Conservation (phyloP, 53 echinoderm and acorn worm species). For the Holothuria leucospilota region DNA sequence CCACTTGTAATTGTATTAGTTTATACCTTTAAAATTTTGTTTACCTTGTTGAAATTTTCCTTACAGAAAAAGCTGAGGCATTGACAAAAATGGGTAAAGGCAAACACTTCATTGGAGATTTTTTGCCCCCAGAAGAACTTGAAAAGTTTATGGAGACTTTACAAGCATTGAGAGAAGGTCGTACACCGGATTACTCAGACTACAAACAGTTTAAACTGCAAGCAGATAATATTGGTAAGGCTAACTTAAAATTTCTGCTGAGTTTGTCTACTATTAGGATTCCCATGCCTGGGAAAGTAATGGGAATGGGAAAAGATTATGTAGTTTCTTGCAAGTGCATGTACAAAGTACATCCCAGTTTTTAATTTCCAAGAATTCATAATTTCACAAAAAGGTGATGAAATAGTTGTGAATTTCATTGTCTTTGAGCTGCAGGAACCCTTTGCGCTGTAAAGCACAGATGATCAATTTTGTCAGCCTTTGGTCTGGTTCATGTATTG, state of each 20-base stretch:
- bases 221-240: constrained; percentile 93
- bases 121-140: constrained; percentile 93
- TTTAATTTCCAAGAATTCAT: too few species aligned
- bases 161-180: constrained; percentile 87
- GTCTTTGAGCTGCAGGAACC: too few species aligned
- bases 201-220: constrained; percentile 98
- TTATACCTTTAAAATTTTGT: too few species aligned
- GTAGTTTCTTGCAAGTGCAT: too few species aligned
- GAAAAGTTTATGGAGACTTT: constrained; percentile 98
- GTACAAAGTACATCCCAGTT: too few species aligned
- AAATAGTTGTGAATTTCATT: too few species aligned
- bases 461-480: too few species aligned
- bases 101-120: constrained; percentile 95
- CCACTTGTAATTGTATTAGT: too few species aligned
- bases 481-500: too few species aligned
- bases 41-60: background rate
- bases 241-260: background rate
- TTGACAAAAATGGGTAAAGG: constrained; percentile 82
- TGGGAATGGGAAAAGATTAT: too few species aligned
- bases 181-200: constrained; percentile 96
- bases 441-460: too few species aligned
- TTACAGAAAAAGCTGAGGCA: constrained; percentile 86
- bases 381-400: too few species aligned
- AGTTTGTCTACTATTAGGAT: background rate
- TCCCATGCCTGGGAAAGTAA: background rate